Base-by-base conservation (phyloP, 2,113 vertebrate genomes). In the Cyrtonyx montezumae region DNA sequence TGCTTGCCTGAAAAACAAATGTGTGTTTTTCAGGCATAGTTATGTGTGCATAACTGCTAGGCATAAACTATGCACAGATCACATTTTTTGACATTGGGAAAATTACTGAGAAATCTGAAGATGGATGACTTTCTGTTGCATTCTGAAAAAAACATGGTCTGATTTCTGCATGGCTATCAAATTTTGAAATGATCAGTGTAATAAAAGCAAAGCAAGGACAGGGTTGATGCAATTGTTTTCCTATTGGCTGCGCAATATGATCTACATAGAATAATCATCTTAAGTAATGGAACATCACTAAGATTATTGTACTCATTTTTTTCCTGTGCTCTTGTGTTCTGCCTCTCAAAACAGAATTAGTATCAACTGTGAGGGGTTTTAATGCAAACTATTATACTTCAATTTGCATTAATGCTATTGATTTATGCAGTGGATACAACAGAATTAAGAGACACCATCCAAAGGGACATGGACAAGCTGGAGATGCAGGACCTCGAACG, bases 231-330 rank as follows among this genome's bases (percentile, higher is more conserved):
- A 62, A 14, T 40, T 56, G 23, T 30, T 11, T 8, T 67, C 0
- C 0, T 46, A 17, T 14, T 46, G 40, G 30, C 43, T 2, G 2
- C 16, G 17, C 21, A 30, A 5, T 6, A 4, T 14, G n/a, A 32
- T 12, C 32, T 62, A 32, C 42, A 61, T 32, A 62, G 49, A 89
- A 86, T 61, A 81, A 71, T 11, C 30, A 58, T n/a, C 45, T 26
- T 8, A 37, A 34, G 22, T 17, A 7, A 30, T 3, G 16, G 56
- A 25, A 62, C 48, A 62, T 42, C 13, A 40, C 6, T 17, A 34
- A 32, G 25, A 61, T 2, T 30, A 36, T 55, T n/a, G 8, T 15
- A 5, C 21, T 3, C 20, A 10, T 32, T 69, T 32, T 28, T 34
- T 53, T 53, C 51, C 61, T 2, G 1, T 2, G 17, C 7, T 25